Conservation (phyloP, 2,113 vertebrate species). For the Mobula birostris region DNA sequence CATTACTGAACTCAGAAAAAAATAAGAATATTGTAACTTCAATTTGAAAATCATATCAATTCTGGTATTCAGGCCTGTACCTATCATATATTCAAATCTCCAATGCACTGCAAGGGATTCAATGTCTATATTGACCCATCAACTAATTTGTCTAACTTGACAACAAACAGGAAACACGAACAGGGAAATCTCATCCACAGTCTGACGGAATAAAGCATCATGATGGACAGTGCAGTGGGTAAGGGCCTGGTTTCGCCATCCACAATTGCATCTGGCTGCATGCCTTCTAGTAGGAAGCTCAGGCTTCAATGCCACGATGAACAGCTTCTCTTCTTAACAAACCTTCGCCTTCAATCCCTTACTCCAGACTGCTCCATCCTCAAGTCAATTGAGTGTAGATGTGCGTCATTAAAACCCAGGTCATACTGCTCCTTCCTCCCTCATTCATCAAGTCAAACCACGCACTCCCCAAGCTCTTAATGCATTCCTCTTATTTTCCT, state of each 20-base stretch:
- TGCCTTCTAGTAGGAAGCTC: too few relatives aligned
- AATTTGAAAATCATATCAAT: too few relatives aligned
- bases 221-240: too few relatives aligned
- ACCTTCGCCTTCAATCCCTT: neutral
- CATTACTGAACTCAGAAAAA: neutral
- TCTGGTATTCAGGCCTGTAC: too few relatives aligned
- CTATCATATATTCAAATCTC: neutral
- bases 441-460: neutral
- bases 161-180: neutral
- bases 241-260: too few relatives aligned
- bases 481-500: neutral
- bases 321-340: neutral
- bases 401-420: too few relatives aligned
- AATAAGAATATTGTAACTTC: neutral
- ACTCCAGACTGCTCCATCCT: neutral
- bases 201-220: neutral
- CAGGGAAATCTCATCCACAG: neutral
- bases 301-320: too few relatives aligned
- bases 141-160: too few relatives aligned
- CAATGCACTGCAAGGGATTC: neutral
- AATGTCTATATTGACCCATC: neutral
- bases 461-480: neutral
- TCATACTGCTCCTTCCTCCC: neutral
- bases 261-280: too few relatives aligned
- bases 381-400: too few relatives aligned